Evolutionary conservation across 2,888 invertebrate genomes (phyloP).

Genomic region (Pomacea canaliculata): DNA sequence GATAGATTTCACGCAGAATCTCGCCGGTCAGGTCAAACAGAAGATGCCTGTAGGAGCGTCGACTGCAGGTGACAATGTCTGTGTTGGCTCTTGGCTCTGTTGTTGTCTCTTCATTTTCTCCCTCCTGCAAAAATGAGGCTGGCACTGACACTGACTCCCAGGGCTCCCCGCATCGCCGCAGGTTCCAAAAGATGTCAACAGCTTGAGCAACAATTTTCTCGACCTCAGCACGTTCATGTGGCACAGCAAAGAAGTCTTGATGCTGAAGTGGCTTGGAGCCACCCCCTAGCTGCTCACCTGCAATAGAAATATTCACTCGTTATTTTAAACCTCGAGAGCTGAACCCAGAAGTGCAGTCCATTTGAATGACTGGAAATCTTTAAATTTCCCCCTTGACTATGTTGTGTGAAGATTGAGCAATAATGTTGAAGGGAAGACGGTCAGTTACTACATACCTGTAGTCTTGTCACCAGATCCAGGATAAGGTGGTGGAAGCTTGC

Average conservation of each 20-base stretch:
- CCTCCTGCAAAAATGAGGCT: slow-evolving; percentile 45
- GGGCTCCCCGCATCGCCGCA: slow-evolving; percentile 56
- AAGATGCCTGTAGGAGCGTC: slow-evolving; percentile 62
- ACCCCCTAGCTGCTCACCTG: no score
- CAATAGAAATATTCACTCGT: no score
- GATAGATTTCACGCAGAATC: slow-evolving; percentile 64
- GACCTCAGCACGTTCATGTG: slow-evolving; percentile 60
- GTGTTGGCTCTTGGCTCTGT: slow-evolving; percentile 24
- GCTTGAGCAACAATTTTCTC: slow-evolving; percentile 49
- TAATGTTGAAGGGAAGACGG: no score
- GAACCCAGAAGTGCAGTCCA: no score
- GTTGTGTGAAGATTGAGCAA: no score
- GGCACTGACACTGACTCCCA: slow-evolving; percentile 53
- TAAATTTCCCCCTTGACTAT: no score
- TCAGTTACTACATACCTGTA: slow-evolving; percentile 28
- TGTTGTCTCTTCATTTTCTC: slow-evolving; percentile 26
- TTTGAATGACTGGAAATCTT: no score
- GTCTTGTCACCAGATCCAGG: slow-evolving; percentile 42
- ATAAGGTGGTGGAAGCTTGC: slow-evolving; percentile 78
- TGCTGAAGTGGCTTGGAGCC: not conserved
- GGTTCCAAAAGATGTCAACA: slow-evolving; percentile 62
- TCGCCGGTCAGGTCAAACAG: slow-evolving; percentile 68
- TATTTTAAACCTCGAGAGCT: no score
- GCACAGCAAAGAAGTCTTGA: slow-evolving; percentile 56
- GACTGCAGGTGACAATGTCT: slow-evolving; percentile 52